These are phyloP conservation scores for Carcharodon carcharias DNA, from an alignment of 2,797 vertebrate species.

Conservation along the genomic window DNA sequence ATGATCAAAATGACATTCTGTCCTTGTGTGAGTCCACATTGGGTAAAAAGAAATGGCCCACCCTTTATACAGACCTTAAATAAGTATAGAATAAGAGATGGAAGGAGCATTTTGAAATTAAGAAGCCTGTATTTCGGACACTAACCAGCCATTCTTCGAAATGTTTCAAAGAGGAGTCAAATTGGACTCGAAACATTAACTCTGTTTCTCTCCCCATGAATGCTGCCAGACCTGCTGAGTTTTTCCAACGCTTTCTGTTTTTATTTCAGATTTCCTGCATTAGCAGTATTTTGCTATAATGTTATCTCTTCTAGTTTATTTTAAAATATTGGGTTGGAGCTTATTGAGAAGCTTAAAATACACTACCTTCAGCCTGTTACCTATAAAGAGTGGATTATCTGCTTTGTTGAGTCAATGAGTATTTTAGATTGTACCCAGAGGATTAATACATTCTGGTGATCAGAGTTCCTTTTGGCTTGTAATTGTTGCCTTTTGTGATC, in stretches of 20 bases:
- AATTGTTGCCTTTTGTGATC: background rate
- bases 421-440: background rate
- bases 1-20: background rate
- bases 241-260: too few species aligned
- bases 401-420: background rate
- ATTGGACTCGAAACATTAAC: too few species aligned
- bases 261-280: too few species aligned
- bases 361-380: background rate
- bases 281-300: background rate
- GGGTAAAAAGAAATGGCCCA: background rate
- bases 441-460: background rate
- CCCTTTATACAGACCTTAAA: background rate
- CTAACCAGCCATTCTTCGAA: background rate
- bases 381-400: background rate
- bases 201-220: too few species aligned
- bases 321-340: background rate
- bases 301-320: background rate
- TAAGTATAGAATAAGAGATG: background rate
- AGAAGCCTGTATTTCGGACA: background rate
- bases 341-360: background rate
- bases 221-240: too few species aligned
- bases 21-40: background rate
- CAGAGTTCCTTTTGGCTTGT: background rate
- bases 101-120: background rate
- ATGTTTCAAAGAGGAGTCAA: background rate